phyloP scores from a whole-genome alignment of 1,140 invertebrate species.

The Tetranychus urticae region DNA sequence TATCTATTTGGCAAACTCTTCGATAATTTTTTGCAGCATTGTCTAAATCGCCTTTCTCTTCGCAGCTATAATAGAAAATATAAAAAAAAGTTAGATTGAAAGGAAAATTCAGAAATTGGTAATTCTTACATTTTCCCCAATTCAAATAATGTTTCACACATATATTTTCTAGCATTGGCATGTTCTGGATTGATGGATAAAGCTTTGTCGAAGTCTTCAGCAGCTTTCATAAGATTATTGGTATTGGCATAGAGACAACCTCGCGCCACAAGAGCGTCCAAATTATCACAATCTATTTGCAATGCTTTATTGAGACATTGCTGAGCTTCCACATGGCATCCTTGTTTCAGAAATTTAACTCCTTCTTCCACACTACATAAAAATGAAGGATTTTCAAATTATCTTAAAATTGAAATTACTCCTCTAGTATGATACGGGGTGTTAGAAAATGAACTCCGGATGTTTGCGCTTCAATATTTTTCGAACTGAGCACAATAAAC shows the following conservation, averaged over 20 bases:
- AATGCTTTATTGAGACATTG: slow-evolving; percentile 81
- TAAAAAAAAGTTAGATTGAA: not conserved
- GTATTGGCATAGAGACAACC: slow-evolving; percentile 76
- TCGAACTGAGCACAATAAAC: too few species aligned
- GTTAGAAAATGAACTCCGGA: too few species aligned
- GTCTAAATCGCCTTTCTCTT: too few species aligned
- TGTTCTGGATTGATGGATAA: slow-evolving; percentile 64
- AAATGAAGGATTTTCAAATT: too few species aligned
- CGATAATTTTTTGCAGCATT: too few species aligned
- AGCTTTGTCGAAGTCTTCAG: slow-evolving; percentile 78
- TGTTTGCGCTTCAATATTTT: too few species aligned
- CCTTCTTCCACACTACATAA: slow-evolving; percentile 49
- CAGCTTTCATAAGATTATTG: slow-evolving; percentile 70
- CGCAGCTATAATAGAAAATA: not conserved
- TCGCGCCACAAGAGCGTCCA: slow-evolving; percentile 74
- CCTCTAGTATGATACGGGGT: too few species aligned
- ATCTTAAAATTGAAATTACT: too few species aligned
- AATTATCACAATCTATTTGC: slow-evolving; percentile 69
- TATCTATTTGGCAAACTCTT: too few species aligned
- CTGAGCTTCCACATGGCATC: slow-evolving; percentile 70
- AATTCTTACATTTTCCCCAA: slow-evolving; percentile 38
- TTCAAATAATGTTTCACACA: slow-evolving; percentile 71
- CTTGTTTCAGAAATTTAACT: slow-evolving; percentile 74
- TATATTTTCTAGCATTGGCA: slow-evolving; percentile 78
- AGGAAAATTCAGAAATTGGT: too few species aligned